Base-by-base conservation (phyloP, 2,888 invertebrate genomes). In the Chorisops tibialis region DNA sequence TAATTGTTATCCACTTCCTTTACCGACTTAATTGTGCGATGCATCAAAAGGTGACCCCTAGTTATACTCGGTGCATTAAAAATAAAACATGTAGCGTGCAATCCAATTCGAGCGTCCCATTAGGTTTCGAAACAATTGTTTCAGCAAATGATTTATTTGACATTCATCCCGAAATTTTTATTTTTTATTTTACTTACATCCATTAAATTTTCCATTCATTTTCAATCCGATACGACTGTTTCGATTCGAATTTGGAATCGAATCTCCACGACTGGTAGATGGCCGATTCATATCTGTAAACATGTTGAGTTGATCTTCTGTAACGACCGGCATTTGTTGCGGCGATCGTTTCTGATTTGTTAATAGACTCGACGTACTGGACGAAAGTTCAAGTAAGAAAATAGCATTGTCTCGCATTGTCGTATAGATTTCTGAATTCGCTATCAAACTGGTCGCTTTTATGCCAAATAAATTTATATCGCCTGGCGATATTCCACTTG, bases 321-420 rank as follows among this genome's bases (percentile, higher is more conserved):
- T 71, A 3, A 78, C 78, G 14, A 77, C 73, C 0, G 77, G 77
- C 78, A 77, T 78, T 67, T 75, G 75, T 62, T 74, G 75, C 0
- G 76, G 76, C 11, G 76, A 76, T 14, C 73, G 69, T 62, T 75
- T 77, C 56, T 68, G 66, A 30, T 65, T 61, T 35, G 63, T 63
- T 12, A 66, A 21, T 7, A 68, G 37, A 63, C 68, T 71, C 1
- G 72, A 67, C 16, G 70, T 69, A 1, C 90, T 86, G 65, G 93
- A 91, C 1, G 92, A 91, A 59, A 97, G 77, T 73, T 96, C 96
- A 63, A 98, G 80, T 11, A 98, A 79, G 74, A 97, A 98, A 76
- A 94, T 85, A 0, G 98, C 96, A 75, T 98, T 98, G 73, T 94
- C 94, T 70, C 89, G 90, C 84, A 97, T 91, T 4, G 89, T 84